phyloP scores from a whole-genome alignment of 2,113 vertebrate genomes.

The Pseudopodoces humilis region DNA sequence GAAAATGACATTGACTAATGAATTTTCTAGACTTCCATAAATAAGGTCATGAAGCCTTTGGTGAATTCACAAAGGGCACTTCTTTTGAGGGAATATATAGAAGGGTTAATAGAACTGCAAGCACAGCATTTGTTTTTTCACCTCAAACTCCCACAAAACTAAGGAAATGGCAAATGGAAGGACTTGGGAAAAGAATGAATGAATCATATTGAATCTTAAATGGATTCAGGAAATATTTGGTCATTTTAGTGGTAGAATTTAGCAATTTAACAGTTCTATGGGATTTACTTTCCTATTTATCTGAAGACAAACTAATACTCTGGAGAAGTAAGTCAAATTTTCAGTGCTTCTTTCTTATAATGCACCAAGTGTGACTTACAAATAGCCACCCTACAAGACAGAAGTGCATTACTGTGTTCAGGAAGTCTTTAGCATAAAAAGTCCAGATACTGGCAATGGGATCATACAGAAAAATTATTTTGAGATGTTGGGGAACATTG shows the following conservation, averaged over 20 bases:
- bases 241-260: constrained; percentile 1
- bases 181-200: not conserved
- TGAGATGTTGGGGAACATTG: not conserved
- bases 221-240: not conserved
- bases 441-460: not conserved
- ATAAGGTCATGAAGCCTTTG: not conserved
- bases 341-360: not conserved
- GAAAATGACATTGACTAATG: not conserved
- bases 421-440: not conserved
- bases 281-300: constrained; percentile 17
- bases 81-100: not conserved
- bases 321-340: not conserved
- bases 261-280: not conserved
- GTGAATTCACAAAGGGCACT: not conserved
- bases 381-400: not conserved
- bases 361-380: not conserved
- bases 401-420: not conserved
- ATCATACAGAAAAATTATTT: not conserved
- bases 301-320: not conserved
- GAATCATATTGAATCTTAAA: not conserved
- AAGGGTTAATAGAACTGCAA: not conserved
- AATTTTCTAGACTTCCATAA: not conserved
- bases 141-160: not conserved
- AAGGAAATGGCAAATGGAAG: not conserved
- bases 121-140: not conserved